Evolutionary conservation across 2,888 invertebrate species (phyloP), one percentile per base, ranked within the genome.

Genomic region (Cotesia congregata): DNA sequence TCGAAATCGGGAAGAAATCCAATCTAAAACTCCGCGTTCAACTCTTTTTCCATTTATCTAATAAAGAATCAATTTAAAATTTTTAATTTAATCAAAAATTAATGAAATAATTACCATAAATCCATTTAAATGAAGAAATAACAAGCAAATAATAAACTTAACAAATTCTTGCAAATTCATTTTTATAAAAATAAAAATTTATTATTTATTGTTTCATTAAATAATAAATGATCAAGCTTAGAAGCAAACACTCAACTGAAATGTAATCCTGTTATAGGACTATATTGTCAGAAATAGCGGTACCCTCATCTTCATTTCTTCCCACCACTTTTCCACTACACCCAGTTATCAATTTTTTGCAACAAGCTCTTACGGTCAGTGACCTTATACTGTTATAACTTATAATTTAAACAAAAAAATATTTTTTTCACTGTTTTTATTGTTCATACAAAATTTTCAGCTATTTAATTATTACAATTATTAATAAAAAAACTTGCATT

Each of bases 111-210:
- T 80, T 67, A 80, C 80, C 38, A 30, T 41, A 70, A 67, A 20
- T 62, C 20, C 20, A 12, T 70, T 61, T 0, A 70, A 71, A n/a
- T 59, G 39, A 59, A 76, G 61, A 59, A 78, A 59, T 20, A 78
- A 69, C 60, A 83, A 72, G 77, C 85, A 86, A 78, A 87, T 67
- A 17, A 88, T 81, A 75, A 83, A 87, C 75, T 83, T 86, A n/a
- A 86, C 80, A 82, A 83, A 85, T 61, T 85, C 83, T 71, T 85
- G 86, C 41, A 86, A 76, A 80, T 84, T 84, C 88, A 88, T 88
- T 85, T 83, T 84, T 85, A 83, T 79, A 78, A 78, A 82, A 80
- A 79, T 41, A 73, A 72, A 39, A 78, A 67, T 67, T 75, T 50
- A 6, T 39, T 75, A 30, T 30, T 30, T 30, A 30, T 65, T 69